A percentile compares a stretch with the other conserved stretches of the same genome.
phyloP scores from a whole-genome alignment of 1,140 invertebrate genomes.

The Solenopsis fugax region DNA sequence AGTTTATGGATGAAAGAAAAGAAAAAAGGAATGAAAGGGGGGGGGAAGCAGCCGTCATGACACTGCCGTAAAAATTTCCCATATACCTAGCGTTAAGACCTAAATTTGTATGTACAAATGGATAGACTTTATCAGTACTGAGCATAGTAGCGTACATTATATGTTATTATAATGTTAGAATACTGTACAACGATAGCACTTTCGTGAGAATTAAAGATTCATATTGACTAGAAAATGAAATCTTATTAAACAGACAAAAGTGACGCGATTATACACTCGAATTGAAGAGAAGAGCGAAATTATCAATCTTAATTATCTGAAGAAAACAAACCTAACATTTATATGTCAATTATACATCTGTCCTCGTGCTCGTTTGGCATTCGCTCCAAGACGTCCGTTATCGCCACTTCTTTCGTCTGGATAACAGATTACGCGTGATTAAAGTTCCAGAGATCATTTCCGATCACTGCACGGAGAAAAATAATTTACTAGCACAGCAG shows the following conservation, averaged over 20 bases:
- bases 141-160: constrained; percentile 73
- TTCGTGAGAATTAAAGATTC: constrained; percentile 77
- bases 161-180: constrained; percentile 77
- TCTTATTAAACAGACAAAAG: constrained; percentile 27
- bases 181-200: constrained; percentile 82
- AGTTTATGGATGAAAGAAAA: not conserved
- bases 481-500: too few relatives aligned
- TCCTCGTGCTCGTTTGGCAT: constrained; percentile 9
- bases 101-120: constrained; percentile 77
- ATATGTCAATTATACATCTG: not conserved
- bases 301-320: constrained; percentile 6
- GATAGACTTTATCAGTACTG: constrained; percentile 76
- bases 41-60: constrained; percentile 21
- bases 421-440: constrained; percentile 30
- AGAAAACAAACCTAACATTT: constrained; percentile 25
- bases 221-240: constrained; percentile 78
- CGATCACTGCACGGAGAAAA: not conserved
- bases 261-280: constrained; percentile 10
- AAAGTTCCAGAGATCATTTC: constrained; percentile 23
- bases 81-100: constrained; percentile 62
- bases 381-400: constrained; percentile 13
- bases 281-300: constrained; percentile 29
- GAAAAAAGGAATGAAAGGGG: not conserved
- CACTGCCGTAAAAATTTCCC: constrained; percentile 60
- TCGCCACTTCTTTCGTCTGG: constrained; percentile 26